A percentile compares a stretch with the other conserved stretches of the same genome.
These are phyloP conservation scores for Tribolium freemani DNA, from an alignment of 2,888 invertebrate species.

Conservation along the genomic window DNA sequence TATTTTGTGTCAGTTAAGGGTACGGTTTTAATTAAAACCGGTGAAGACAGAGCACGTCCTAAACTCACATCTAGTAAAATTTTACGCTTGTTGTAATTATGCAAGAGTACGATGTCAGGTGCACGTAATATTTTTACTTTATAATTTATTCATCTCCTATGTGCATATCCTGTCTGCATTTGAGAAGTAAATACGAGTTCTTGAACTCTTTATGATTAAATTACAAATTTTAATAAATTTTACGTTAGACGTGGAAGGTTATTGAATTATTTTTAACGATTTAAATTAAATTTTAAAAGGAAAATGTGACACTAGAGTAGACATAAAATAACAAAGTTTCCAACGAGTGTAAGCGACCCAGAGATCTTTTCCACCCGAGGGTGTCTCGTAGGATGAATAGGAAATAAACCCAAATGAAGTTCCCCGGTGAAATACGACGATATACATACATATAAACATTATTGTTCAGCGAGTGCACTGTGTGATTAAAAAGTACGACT, in stretches of 20 bases:
- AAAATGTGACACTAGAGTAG: neutral
- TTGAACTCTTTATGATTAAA: too few relatives aligned
- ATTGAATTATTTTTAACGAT: too few relatives aligned
- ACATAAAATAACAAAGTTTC: neutral
- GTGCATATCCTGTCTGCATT: neutral
- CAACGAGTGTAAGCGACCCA: neutral
- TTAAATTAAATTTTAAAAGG: too few relatives aligned
- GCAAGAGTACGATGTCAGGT: neutral
- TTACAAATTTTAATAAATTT: too few relatives aligned
- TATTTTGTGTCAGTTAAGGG: conserved; percentile 2
- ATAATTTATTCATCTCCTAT: neutral
- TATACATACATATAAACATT: neutral
- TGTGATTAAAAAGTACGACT: neutral
- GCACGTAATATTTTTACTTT: neutral
- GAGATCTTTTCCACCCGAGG: neutral
- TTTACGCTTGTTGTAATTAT: conserved; percentile 5
- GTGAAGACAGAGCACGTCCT: conserved; percentile 10
- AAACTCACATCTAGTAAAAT: conserved; percentile 18
- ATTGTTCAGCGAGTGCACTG: neutral
- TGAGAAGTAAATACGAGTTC: neutral
- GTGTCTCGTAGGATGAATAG: neutral
- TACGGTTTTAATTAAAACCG: conserved; percentile 22
- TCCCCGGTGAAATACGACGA: neutral
- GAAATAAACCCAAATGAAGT: neutral
- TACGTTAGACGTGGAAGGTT: too few relatives aligned